Conservation (phyloP, 2,113 vertebrate species). For the Leptobrachium leishanense region DNA sequence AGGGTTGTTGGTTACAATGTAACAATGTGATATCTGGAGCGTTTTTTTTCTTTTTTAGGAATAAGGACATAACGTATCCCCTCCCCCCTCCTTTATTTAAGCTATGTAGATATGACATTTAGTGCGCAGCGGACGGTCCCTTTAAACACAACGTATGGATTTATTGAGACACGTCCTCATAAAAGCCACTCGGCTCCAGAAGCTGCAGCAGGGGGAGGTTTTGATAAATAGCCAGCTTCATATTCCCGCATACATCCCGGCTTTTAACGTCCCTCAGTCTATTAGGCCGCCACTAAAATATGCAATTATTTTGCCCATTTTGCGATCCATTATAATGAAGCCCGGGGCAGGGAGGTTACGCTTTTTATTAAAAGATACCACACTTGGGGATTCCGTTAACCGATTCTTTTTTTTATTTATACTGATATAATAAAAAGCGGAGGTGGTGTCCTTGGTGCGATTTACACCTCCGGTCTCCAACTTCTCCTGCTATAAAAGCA, state of each 20-base stretch:
- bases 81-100: too few species aligned
- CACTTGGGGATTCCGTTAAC: conserved; percentile 7
- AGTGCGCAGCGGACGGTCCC: too few species aligned
- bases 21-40: too few species aligned
- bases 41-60: too few species aligned
- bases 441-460: conserved; percentile 6
- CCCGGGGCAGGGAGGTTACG: conserved; percentile 8
- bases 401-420: conserved; percentile 20
- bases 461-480: not conserved
- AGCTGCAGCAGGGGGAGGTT: not conserved
- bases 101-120: too few species aligned
- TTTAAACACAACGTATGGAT: too few species aligned
- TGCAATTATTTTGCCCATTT: conserved; percentile 11
- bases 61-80: too few species aligned
- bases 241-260: not conserved
- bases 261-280: not conserved
- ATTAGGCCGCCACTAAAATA: not conserved
- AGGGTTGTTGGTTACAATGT: too few species aligned
- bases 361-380: conserved; percentile 6
- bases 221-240: not conserved
- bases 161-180: too few species aligned
- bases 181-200: too few species aligned
- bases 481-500: not conserved
- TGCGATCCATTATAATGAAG: conserved; percentile 12
- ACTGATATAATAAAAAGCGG: conserved; percentile 8